Conservation (phyloP, 2,113 vertebrate genomes). For the Stigmatopora nigra region DNA sequence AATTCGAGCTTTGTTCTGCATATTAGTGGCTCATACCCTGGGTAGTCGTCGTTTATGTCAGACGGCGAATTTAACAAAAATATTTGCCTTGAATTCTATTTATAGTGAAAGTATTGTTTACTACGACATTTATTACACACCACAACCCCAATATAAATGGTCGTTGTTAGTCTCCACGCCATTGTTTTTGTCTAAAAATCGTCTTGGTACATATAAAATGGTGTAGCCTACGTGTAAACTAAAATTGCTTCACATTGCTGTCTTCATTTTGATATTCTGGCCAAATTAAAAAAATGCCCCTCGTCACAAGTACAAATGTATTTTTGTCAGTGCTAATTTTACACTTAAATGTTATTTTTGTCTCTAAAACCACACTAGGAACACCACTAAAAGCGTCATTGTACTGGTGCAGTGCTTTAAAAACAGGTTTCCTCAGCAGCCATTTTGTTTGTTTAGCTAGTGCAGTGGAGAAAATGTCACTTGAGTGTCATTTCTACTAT, state of each 20-base stretch:
- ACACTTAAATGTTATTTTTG: neutral
- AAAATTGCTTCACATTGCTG: neutral
- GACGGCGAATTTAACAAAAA: neutral
- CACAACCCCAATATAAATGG: neutral
- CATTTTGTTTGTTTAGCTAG: conserved; percentile 53
- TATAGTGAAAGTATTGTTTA: neutral
- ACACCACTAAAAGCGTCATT: neutral
- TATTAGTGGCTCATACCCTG: no score
- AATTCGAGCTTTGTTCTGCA: neutral
- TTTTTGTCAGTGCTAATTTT: neutral
- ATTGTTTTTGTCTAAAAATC: neutral
- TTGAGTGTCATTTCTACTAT: neutral
- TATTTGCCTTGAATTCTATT: neutral
- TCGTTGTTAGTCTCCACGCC: neutral
- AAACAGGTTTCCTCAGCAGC: conserved; percentile 30
- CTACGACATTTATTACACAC: neutral
- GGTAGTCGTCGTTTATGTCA: neutral
- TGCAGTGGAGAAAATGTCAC: neutral
- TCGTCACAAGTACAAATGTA: neutral
- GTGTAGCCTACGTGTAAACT: neutral
- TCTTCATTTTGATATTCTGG: neutral
- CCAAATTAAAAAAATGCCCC: neutral
- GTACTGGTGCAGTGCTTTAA: conserved; percentile 23
- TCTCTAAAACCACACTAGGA: no score
- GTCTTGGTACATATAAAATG: neutral